Evolutionary conservation across 2,797 vertebrate genomes (phyloP), one percentile per base, ranked within the genome.

Genomic region (Salarias fasciatus): DNA sequence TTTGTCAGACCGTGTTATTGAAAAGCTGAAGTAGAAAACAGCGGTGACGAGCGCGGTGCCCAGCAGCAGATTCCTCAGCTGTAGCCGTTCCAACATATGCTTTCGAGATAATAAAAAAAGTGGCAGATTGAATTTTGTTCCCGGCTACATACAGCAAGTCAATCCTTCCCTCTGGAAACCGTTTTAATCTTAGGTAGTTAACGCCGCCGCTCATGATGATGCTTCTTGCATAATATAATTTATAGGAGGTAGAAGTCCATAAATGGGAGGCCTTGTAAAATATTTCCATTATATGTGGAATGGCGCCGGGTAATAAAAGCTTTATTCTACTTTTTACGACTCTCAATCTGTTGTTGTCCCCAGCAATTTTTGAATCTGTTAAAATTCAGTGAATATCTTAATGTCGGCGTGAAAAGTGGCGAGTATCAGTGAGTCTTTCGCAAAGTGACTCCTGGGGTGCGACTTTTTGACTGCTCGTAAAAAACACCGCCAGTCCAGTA

Each of bases 71-170:
- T 77, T 90, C 94, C 94, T 95, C 94, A 95, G 95, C 93, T 95
- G 93, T 92, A 95, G 94, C 89, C 50, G 73, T 92, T 94, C 91
- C 88, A 95, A 91, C 96, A 97, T 98, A 97, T 98, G 96, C 94
- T 97, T 83, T 85, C 86, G 74, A 94, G 94, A 95, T 95, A 93
- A 96, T 96, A 95, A 96, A 97, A 40, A 97, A 96, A 91, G 91
- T 92, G 87, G 94, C 93, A 95, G 94, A 95, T 94, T 94, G 94
- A 93, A 94, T 95, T 95, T 95, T 89, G 91, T 96, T 94, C 94
- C 93, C 92, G 94, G 90, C 92, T 94, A 95, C 94, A 92, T 95
- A 94, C 86, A 94, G 92, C 86, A 86, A 94, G 93, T 93, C 80
- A 85, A 92, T 92, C 91, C 91, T 92, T 93, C 90, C 82, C 94